phyloP scores from a whole-genome alignment of 1,140 invertebrate species.

The Trichonephila clavata region DNA sequence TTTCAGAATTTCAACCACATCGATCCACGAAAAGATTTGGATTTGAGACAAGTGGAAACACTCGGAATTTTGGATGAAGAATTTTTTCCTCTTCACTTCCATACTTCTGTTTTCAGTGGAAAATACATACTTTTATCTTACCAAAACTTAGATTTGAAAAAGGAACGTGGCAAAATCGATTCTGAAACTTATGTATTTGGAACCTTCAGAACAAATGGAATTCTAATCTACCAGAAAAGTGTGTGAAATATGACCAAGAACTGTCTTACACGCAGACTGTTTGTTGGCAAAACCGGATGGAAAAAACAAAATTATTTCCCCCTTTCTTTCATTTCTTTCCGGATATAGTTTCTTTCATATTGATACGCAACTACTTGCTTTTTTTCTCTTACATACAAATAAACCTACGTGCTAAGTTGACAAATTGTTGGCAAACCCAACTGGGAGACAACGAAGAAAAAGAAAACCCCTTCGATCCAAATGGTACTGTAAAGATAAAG shows the following conservation, averaged over 20 bases:
- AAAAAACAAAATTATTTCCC: conserved; percentile 14
- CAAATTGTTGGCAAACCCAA: conserved; percentile 1
- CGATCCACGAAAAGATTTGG: neutral
- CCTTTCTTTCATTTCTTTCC: neutral
- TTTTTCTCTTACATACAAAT: neutral
- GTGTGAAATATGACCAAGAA: neutral
- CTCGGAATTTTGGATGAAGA: neutral
- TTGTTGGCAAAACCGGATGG: neutral
- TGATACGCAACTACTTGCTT: neutral
- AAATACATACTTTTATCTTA: neutral
- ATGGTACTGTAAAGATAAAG: conserved; percentile 9
- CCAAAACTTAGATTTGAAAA: neutral
- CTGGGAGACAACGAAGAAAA: neutral
- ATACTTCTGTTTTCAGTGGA: neutral
- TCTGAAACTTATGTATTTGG: neutral
- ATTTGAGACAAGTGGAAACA: neutral
- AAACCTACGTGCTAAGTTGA: conserved; percentile 10
- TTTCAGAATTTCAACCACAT: no score
- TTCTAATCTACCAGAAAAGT: neutral
- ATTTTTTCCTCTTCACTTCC: neutral
- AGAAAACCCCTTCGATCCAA: neutral
- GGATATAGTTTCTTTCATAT: neutral
- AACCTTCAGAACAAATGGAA: neutral
- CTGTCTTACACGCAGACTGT: neutral
- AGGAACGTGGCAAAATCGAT: neutral